Evolutionary conservation across 2,113 vertebrate genomes (phyloP).

Genomic region (Plectropomus leopardus): DNA sequence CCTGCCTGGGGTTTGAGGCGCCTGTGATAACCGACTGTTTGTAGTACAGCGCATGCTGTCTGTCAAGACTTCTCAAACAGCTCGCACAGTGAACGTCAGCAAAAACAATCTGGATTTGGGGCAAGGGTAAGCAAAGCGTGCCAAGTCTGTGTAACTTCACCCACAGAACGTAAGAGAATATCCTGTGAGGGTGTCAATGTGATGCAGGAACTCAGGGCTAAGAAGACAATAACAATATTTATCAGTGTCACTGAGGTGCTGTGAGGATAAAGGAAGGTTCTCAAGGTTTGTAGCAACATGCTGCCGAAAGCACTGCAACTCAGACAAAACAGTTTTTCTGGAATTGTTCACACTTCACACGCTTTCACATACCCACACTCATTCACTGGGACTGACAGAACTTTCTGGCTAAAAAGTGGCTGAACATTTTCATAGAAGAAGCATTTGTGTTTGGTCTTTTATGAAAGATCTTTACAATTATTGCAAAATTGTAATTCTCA

Average conservation of each 20-base stretch:
- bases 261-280: conserved; percentile 3
- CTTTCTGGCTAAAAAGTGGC: too few relatives aligned
- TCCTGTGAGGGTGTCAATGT: not conserved
- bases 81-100: not conserved
- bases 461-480: too few relatives aligned
- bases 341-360: not conserved
- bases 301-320: not conserved
- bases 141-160: conserved; percentile 6
- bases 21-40: conserved; percentile 36
- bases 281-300: conserved; percentile 12
- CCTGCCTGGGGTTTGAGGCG: conserved; percentile 1
- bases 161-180: conserved; percentile 20
- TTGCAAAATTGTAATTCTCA: too few relatives aligned
- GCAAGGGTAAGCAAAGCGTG: not conserved
- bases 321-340: conserved; percentile 39
- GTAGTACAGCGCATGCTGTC: not conserved
- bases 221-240: conserved; percentile 12
- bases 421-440: too few relatives aligned
- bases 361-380: too few relatives aligned
- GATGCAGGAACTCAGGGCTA: conserved; percentile 16
- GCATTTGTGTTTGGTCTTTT: too few relatives aligned
- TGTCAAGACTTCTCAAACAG: conserved; percentile 4
- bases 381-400: too few relatives aligned
- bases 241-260: conserved; percentile 11
- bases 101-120: conserved; percentile 10